Conservation (phyloP, 2,113 vertebrate species). For the Trematomus loennbergii region DNA sequence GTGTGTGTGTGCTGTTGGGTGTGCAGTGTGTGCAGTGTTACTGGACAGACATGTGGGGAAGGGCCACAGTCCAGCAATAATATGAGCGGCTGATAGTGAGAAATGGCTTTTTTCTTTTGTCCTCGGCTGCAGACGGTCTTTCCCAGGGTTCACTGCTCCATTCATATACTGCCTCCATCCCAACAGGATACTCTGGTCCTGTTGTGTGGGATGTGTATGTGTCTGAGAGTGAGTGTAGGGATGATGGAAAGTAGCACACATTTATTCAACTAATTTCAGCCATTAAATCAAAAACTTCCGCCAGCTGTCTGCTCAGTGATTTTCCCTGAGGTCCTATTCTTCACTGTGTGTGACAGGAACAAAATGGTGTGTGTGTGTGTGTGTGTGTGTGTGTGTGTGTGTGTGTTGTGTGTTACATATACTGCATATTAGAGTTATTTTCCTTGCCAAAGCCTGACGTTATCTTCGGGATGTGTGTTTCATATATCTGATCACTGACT, state of each 20-base stretch:
- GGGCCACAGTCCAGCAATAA: conserved; percentile 46
- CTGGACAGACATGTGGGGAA: conserved; percentile 31
- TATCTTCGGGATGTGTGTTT: conserved; percentile 45
- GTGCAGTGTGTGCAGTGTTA: background rate
- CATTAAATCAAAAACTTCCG: conserved; percentile 77
- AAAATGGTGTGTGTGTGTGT: conserved; percentile 17
- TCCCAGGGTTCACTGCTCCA: conserved; percentile 79
- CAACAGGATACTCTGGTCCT: conserved; percentile 78
- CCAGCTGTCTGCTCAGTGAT: conserved; percentile 57
- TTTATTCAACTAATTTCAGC: conserved; percentile 69
- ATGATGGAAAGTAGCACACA: conserved; percentile 34
- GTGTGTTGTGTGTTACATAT: conserved; percentile 16
- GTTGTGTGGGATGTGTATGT: background rate
- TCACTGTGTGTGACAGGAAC: conserved; percentile 59
- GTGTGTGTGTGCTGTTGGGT: too few species aligned
- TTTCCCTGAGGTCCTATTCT: conserved; percentile 56
- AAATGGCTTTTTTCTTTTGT: conserved; percentile 81
- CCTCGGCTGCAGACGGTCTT: conserved; percentile 72
- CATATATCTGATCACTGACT: conserved; percentile 30
- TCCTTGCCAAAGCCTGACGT: conserved; percentile 36
- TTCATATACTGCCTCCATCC: conserved; percentile 73
- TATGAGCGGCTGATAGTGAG: conserved; percentile 45
- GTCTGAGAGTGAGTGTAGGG: conserved; percentile 5
- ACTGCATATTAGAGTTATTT: conserved; percentile 13
- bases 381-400: conserved; percentile 23